Evolutionary conservation across 2,888 invertebrate species (phyloP).

Genomic region (Miltochrista miniata): DNA sequence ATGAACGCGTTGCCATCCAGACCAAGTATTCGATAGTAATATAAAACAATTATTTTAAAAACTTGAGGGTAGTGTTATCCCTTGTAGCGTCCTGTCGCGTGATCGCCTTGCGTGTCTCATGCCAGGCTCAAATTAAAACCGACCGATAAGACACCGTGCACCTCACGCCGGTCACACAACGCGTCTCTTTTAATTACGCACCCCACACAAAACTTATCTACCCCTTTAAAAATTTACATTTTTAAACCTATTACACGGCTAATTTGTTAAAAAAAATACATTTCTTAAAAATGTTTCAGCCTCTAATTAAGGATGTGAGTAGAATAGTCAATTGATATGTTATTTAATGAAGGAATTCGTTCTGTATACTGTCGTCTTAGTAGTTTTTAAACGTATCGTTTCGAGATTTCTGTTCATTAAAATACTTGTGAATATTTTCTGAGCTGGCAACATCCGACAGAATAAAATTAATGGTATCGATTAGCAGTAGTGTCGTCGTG

Average conservation of each 20-base stretch:
- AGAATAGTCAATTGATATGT: constrained; percentile 19
- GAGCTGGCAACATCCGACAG: constrained; percentile 64
- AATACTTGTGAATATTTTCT: constrained; percentile 62
- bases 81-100: constrained; percentile 71
- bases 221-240: constrained; percentile 66
- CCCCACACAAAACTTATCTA: constrained; percentile 73
- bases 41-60: constrained; percentile 71
- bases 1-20: constrained; percentile 35
- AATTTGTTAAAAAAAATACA: constrained; percentile 30
- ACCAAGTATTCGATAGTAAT: constrained; percentile 52
- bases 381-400: constrained; percentile 18
- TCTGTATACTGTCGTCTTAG: constrained; percentile 10
- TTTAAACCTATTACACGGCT: constrained; percentile 39
- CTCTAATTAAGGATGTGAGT: constrained; percentile 32
- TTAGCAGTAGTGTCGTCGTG: constrained; percentile 61
- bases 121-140: constrained; percentile 80
- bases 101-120: constrained; percentile 79
- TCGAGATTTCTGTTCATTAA: constrained; percentile 53
- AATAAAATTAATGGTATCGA: constrained; percentile 79
- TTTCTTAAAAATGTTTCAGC: constrained; percentile 30
- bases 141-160: constrained; percentile 77
- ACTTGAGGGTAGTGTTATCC: constrained; percentile 41
- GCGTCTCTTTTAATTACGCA: constrained; percentile 82
- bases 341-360: constrained; percentile 12
- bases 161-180: constrained; percentile 77